phyloP scores from a whole-genome alignment of 2,113 vertebrate species.

The Nothocercus nigrocapillus region DNA sequence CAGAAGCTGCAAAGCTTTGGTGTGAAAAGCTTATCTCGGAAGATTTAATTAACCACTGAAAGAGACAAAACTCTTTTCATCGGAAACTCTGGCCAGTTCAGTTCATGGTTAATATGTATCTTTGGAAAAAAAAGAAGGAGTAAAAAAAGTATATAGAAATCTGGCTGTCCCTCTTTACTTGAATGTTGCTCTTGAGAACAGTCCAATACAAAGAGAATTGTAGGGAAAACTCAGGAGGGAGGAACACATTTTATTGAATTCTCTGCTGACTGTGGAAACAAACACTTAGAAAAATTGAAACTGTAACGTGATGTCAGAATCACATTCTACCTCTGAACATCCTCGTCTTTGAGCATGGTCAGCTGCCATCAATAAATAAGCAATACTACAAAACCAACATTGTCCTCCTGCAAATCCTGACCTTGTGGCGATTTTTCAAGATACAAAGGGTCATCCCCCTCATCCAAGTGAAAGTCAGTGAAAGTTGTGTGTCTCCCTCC shows the following conservation, averaged over 20 bases:
- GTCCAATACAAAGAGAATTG: neutral
- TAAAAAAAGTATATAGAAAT: neutral
- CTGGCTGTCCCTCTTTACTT: neutral
- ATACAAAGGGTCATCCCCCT: neutral
- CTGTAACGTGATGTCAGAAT: neutral
- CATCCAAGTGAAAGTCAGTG: neutral
- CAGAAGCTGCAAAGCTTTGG: neutral
- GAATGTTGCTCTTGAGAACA: neutral
- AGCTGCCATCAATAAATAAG: neutral
- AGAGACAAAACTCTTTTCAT: neutral
- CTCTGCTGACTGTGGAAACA: constrained; percentile 5
- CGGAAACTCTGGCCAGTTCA: neutral
- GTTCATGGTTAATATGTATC: neutral
- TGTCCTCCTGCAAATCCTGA: neutral
- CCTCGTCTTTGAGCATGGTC: neutral
- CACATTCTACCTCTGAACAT: neutral
- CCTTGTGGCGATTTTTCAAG: neutral
- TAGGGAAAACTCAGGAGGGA: neutral
- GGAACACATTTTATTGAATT: neutral
- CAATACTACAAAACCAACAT: neutral
- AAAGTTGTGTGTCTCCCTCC: neutral
- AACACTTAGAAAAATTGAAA: constrained; percentile 5
- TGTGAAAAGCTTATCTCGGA: constrained; percentile 11
- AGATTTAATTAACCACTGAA: neutral
- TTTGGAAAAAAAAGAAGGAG: neutral